phyloP scores from a whole-genome alignment of 1,140 invertebrate species.

The Tribolium castaneum region DNA sequence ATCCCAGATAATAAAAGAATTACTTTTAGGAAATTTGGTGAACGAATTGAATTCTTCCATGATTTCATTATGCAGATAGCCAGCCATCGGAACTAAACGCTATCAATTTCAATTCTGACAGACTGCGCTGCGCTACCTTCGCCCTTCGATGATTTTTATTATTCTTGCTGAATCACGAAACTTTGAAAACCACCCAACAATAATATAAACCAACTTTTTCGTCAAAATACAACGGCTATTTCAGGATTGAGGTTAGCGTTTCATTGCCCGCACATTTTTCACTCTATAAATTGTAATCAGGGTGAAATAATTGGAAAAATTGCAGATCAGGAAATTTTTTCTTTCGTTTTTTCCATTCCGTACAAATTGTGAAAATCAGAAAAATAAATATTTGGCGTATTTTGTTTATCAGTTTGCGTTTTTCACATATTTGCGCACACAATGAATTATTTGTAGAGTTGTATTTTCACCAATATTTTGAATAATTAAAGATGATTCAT shows the following conservation, averaged over 20 bases:
- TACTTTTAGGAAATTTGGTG: not conserved
- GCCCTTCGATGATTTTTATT: not conserved
- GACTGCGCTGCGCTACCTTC: not conserved
- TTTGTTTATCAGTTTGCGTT: not conserved
- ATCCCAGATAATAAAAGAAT: not conserved
- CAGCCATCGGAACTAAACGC: not conserved
- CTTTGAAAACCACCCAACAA: not conserved
- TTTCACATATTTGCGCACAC: not conserved
- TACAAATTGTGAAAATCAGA: not conserved
- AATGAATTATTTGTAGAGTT: not conserved
- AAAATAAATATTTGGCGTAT: not conserved
- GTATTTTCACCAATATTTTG: not conserved
- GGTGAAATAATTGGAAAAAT: conserved; percentile 7
- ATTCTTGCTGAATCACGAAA: not conserved
- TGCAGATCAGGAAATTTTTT: not conserved
- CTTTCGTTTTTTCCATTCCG: not conserved
- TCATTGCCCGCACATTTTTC: not conserved
- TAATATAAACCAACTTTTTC: not conserved
- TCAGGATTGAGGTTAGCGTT: conserved; percentile 10
- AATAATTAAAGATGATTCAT: not conserved
- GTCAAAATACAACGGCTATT: not conserved
- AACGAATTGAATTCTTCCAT: not conserved
- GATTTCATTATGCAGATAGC: no score
- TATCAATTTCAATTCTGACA: not conserved
- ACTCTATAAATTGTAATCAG: not conserved